Base-by-base conservation (phyloP, 2,888 invertebrate genomes). In the Perizoma flavofasciatum region DNA sequence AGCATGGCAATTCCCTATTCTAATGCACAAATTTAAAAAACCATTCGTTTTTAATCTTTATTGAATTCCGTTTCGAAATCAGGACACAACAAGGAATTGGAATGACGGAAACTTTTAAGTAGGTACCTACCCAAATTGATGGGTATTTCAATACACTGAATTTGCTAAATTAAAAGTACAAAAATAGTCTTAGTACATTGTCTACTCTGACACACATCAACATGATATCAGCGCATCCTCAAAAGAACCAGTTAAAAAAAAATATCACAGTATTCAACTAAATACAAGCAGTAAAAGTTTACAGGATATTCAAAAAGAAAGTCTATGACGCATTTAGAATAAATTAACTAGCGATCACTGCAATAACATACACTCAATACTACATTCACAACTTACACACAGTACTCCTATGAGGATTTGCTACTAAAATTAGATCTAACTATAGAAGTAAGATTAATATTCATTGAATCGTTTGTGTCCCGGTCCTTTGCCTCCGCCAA, bases 191-290 rank as follows among this genome's bases (percentile, higher is more conserved):
- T 34, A 63, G 52, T 44, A 56, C 37, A 49, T 55, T 49, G 62
- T 55, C 40, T 50, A 54, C 44, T 54, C 60, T 34, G 5, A 53
- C 60, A 45, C n/a, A n/a, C n/a, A 57, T 54, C 45, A 54, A 55
- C 54, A 59, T 50, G 53, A 61, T 60, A 73, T 78, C 73, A 80
- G 81, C 81, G 79, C 85, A 88, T 83, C 85, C 85, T 85, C 87
- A 82, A 73, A 78, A 80, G 79, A 82, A 83, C 78, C 79, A 83
- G 73, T 72, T 63, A 76, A 76, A 79, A 86, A n/a, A 83, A 86
- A 83, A 83, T 90, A 90, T 90, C 91, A 91, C 90, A 90, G 90
- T 85, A 81, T 78, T 67, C 66, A 88, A 87, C 78, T 82, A 82
- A 81, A 81, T 67, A 66, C 53, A 55, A 56, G 46, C 5, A 34